phyloP scores from a whole-genome alignment of 1,140 invertebrate genomes.

The Drosophila tani region DNA sequence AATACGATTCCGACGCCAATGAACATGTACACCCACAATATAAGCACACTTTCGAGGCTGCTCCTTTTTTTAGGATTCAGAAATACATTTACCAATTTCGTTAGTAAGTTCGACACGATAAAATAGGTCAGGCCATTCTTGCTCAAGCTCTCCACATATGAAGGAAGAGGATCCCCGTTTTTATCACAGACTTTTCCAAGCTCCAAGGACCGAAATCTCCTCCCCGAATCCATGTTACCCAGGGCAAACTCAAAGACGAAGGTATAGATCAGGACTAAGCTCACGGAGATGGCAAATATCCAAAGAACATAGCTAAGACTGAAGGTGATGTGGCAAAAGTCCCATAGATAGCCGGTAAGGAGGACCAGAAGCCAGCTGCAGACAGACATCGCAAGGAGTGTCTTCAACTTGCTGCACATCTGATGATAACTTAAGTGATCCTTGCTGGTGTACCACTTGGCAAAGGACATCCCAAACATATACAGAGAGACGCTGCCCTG shows the following conservation, averaged over 20 bases:
- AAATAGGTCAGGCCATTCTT: conserved; percentile 58
- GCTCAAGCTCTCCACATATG: conserved; percentile 40
- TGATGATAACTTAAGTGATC: conserved; percentile 4
- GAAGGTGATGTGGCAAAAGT: conserved; percentile 53
- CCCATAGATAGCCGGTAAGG: background rate
- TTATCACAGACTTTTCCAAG: background rate
- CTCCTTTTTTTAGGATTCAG: conserved; percentile 26
- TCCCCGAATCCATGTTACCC: background rate
- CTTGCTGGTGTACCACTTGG: conserved; percentile 44
- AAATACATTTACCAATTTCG: conserved; percentile 56
- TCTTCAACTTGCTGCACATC: conserved; percentile 26
- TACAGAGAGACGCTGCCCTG: conserved; percentile 94
- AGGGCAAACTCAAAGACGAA: conserved; percentile 48
- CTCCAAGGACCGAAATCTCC: background rate
- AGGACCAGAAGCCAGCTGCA: conserved; percentile 25
- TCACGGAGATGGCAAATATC: conserved; percentile 23
- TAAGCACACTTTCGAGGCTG: conserved; percentile 22
- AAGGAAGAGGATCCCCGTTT: conserved; percentile 5
- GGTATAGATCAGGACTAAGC: conserved; percentile 22
- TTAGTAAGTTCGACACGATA: conserved; percentile 59
- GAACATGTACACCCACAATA: conserved; percentile 59
- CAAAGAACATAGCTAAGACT: conserved; percentile 51
- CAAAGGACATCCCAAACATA: conserved; percentile 89
- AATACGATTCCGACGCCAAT: conserved; percentile 25
- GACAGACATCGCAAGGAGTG: conserved; percentile 2